A percentile compares a stretch with the other conserved stretches of the same genome.
These are phyloP conservation scores for Hydrophis major DNA, from an alignment of 2,797 vertebrate species.

Conservation along the genomic window DNA sequence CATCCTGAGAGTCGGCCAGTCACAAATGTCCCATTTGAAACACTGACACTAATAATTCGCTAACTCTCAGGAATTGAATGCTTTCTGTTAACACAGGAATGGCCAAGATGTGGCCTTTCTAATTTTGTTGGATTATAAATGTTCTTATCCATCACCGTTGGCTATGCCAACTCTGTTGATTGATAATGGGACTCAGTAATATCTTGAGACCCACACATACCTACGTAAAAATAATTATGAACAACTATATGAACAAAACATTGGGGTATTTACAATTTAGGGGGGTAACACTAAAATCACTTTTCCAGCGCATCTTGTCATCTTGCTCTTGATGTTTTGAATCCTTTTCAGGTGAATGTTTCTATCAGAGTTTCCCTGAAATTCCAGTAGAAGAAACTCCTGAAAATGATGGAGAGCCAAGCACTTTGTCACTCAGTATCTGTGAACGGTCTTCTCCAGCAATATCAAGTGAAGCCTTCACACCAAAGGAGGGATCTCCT, in stretches of 20 bases:
- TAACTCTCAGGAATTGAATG: neutral
- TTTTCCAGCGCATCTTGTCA: slow-evolving; percentile 11
- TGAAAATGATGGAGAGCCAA: slow-evolving; percentile 76
- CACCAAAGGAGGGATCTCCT: slow-evolving; percentile 79
- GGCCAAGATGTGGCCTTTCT: neutral
- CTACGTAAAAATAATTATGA: neutral
- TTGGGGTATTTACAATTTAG: neutral
- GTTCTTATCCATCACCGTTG: neutral
- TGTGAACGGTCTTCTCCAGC: slow-evolving; percentile 81
- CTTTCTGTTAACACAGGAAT: neutral
- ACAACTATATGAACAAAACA: neutral
- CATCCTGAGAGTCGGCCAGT: neutral
- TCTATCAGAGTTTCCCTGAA: slow-evolving; percentile 79
- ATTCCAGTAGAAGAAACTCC: slow-evolving; percentile 78
- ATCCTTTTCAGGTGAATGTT: slow-evolving; percentile 80
- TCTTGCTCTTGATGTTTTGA: slow-evolving; percentile 47
- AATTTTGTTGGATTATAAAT: neutral
- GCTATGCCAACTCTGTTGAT: neutral
- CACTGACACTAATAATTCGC: neutral
- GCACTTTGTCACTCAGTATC: slow-evolving; percentile 60
- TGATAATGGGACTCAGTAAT: neutral
- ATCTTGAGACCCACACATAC: neutral
- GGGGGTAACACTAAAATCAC: slow-evolving; percentile 11
- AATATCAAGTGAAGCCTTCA: slow-evolving; percentile 81
- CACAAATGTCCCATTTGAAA: neutral